These are phyloP conservation scores for Epizoanthus fatuus DNA, from an alignment of 92 coral and sea anemone genomes.

Conservation along the genomic window DNA sequence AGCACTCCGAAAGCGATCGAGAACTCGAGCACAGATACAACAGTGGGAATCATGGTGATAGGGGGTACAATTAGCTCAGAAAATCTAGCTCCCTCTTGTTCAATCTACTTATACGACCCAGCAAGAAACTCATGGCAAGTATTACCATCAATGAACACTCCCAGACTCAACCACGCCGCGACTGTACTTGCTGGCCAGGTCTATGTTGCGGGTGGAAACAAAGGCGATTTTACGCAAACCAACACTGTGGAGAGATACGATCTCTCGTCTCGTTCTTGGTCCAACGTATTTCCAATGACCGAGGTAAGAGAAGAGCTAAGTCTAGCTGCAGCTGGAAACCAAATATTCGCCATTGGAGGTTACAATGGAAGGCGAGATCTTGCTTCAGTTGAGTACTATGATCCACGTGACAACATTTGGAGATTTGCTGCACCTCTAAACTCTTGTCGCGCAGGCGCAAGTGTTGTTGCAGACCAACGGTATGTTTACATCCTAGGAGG, in stretches of 20 bases:
- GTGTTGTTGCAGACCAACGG: slow-evolving; percentile 46
- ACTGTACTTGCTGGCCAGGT: slow-evolving; percentile 13
- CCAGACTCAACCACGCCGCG: slow-evolving; percentile 17
- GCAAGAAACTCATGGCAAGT: slow-evolving; percentile 15
- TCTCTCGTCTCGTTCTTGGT: slow-evolving; percentile 48
- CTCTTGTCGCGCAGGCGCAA: slow-evolving; percentile 62
- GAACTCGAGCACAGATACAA: not conserved
- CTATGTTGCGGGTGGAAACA: slow-evolving; percentile 35
- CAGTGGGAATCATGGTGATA: not conserved
- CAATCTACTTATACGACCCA: slow-evolving; percentile 26
- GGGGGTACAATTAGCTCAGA: slow-evolving; percentile 29
- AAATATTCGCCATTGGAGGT: slow-evolving; percentile 59
- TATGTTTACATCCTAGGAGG: slow-evolving; percentile 68
- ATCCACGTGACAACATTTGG: slow-evolving; percentile 47
- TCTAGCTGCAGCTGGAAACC: slow-evolving; percentile 36
- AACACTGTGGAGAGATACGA: slow-evolving; percentile 57
- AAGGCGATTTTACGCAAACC: slow-evolving; percentile 31
- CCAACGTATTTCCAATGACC: slow-evolving; percentile 57
- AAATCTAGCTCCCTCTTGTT: not conserved
- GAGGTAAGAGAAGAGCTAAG: slow-evolving; percentile 58
- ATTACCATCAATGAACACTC: slow-evolving; percentile 1
- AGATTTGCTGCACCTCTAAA: slow-evolving; percentile 56
- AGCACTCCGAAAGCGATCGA: not conserved
- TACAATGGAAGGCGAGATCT: slow-evolving; percentile 66
- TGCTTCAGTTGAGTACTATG: slow-evolving; percentile 64